A percentile compares a stretch with the other conserved stretches of the same genome.
phyloP scores from a whole-genome alignment of 1,140 invertebrate genomes.

The Saccostrea cuccullata region DNA sequence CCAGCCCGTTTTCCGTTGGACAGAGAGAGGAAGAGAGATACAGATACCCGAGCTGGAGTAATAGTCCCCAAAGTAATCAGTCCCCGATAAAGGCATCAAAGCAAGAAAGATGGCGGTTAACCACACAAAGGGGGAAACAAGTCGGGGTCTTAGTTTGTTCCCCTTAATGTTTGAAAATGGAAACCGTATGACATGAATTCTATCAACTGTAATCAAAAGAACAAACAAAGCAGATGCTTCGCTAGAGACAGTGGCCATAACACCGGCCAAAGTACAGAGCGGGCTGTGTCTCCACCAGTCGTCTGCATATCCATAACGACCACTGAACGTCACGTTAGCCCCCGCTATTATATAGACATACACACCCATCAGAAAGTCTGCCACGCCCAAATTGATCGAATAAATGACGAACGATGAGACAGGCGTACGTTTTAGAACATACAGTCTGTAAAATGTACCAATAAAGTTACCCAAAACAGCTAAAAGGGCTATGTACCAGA shows the following conservation, averaged over 20 bases:
- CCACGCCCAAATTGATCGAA: conserved; percentile 83
- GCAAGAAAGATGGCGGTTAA: not conserved
- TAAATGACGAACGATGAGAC: conserved; percentile 82
- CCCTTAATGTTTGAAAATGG: conserved; percentile 59
- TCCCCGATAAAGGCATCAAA: conserved; percentile 6
- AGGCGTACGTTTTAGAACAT: conserved; percentile 60
- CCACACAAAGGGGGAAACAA: conserved; percentile 6
- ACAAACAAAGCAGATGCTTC: conserved; percentile 82
- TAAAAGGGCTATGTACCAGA: conserved; percentile 85
- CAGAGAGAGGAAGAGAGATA: conserved; percentile 62
- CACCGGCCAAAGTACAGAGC: conserved; percentile 82
- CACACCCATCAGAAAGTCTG: conserved; percentile 81
- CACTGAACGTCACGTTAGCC: conserved; percentile 80
- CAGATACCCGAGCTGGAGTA: conserved; percentile 62
- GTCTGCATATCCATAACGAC: conserved; percentile 81
- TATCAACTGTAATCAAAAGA: conserved; percentile 68
- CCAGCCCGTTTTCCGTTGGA: conserved; percentile 52
- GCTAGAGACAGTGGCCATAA: conserved; percentile 84
- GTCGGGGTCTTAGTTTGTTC: conserved; percentile 7
- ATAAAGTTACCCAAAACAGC: conserved; percentile 83
- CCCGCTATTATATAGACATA: conserved; percentile 81
- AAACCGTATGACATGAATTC: conserved; percentile 66
- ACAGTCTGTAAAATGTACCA: conserved; percentile 82
- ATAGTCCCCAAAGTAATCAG: conserved; percentile 58
- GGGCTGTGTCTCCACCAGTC: conserved; percentile 80